A percentile compares a stretch with the other conserved stretches of the same genome.
Evolutionary conservation across 2,113 vertebrate species (phyloP).

Genomic region (Baryphthengus martii): DNA sequence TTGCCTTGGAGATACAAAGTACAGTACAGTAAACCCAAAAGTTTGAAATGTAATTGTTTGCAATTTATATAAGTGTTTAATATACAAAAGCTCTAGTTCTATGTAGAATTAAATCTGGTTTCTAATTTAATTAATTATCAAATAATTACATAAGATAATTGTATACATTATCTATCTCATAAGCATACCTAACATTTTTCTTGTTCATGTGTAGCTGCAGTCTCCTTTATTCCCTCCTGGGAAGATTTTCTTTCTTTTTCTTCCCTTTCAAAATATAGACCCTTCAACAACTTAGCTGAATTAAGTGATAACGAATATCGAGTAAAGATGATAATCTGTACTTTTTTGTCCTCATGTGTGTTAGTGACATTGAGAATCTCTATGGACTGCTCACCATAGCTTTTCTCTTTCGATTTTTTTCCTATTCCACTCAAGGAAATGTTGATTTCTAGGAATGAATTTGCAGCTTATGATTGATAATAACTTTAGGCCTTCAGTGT

Average conservation of each 20-base stretch:
- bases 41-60: background rate
- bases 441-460: background rate
- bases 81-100: background rate
- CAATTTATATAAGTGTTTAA: background rate
- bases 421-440: background rate
- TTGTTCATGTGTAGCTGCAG: background rate
- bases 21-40: background rate
- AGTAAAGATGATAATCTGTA: background rate
- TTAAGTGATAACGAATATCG: background rate
- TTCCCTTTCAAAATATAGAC: background rate
- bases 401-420: background rate
- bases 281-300: background rate
- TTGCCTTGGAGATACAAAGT: background rate
- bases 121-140: background rate
- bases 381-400: background rate
- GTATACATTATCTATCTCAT: background rate
- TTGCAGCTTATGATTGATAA: background rate
- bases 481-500: background rate
- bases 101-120: background rate
- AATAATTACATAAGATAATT: background rate
- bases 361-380: background rate
- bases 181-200: background rate
- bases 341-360: rapidly evolving
- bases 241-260: background rate
- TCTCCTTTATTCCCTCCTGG: background rate